A percentile compares a stretch with the other conserved stretches of the same genome.
Evolutionary conservation across 2,888 invertebrate species (phyloP).

Genomic region (Endotricha flammealis): DNA sequence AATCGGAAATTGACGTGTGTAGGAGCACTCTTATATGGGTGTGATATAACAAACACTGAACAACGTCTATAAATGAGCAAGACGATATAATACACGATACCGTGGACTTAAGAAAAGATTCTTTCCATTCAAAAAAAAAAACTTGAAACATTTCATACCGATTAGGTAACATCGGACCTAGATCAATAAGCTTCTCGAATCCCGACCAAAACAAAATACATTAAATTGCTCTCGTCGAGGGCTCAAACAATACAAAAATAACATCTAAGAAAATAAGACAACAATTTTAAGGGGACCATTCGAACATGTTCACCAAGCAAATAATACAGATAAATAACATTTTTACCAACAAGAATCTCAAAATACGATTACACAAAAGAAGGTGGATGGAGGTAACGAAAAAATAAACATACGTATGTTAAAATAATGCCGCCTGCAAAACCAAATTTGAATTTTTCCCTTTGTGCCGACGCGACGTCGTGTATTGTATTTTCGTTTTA

Average conservation of each 20-base stretch:
- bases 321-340: constrained; percentile 23
- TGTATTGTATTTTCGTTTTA: constrained; percentile 52
- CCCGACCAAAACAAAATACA: constrained; percentile 7
- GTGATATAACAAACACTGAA: background rate
- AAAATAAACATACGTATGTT: constrained; percentile 36
- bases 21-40: background rate
- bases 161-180: constrained; percentile 1
- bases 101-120: too few species aligned
- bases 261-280: constrained; percentile 17
- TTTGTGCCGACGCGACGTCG: constrained; percentile 39
- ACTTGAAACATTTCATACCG: background rate
- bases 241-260: constrained; percentile 12
- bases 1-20: background rate
- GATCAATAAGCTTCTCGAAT: constrained; percentile 5
- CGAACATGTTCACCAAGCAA: constrained; percentile 18
- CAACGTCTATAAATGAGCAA: background rate
- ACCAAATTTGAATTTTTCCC: constrained; percentile 47
- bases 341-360: constrained; percentile 26
- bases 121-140: too few species aligned
- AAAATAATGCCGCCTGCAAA: constrained; percentile 41
- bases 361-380: constrained; percentile 30
- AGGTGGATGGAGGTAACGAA: constrained; percentile 23
- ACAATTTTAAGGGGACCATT: constrained; percentile 13
- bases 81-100: background rate
- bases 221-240: constrained; percentile 11